Evolutionary conservation across 2,797 vertebrate genomes (phyloP).

Genomic region (Emys orbicularis): DNA sequence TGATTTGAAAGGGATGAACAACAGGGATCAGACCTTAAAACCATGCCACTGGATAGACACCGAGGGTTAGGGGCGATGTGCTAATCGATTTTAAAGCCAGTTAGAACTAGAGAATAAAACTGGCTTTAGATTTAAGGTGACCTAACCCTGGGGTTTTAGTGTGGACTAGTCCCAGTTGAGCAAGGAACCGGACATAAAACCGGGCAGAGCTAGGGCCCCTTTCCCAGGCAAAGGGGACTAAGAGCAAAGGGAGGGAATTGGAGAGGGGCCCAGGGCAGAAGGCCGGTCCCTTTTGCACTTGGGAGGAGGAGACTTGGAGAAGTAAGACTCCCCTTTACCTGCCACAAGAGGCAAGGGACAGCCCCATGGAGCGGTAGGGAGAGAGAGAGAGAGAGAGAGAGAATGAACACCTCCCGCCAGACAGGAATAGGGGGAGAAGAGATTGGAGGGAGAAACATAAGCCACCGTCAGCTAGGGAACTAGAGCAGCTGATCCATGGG

Average conservation of each 20-base stretch:
- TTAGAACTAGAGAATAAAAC: not conserved
- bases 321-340: not conserved
- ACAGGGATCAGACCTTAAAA: not conserved
- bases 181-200: not conserved
- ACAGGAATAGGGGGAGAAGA: fast-evolving
- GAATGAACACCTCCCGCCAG: not conserved
- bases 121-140: not conserved
- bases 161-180: too few species aligned
- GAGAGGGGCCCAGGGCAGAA: not conserved
- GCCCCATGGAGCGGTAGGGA: not conserved
- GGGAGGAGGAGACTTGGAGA: not conserved
- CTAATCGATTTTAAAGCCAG: not conserved
- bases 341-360: not conserved
- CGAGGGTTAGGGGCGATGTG: too few species aligned
- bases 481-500: too few species aligned
- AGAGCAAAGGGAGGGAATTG: not conserved
- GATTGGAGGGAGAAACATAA: not conserved
- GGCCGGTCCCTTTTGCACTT: not conserved
- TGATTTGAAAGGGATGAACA: not conserved
- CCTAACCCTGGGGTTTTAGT: too few species aligned
- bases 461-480: not conserved
- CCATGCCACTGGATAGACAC: not conserved
- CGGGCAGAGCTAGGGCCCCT: not conserved
- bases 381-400: too few species aligned
- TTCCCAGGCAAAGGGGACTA: not conserved